These are phyloP conservation scores for Laupala kohalensis DNA, from an alignment of 1,140 invertebrate species.

Conservation along the genomic window DNA sequence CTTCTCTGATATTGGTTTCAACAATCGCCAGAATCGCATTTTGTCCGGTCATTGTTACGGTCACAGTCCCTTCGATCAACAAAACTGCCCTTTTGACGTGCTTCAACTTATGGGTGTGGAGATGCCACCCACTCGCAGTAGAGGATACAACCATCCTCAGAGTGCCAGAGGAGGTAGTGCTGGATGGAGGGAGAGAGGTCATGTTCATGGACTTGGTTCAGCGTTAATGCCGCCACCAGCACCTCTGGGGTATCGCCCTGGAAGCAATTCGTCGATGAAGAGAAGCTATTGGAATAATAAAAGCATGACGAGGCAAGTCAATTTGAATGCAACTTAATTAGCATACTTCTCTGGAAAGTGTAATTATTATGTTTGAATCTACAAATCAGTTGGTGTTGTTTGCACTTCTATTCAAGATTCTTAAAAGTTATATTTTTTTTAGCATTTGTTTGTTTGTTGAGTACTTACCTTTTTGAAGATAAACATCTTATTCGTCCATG, in stretches of 20 bases:
- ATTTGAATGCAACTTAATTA: not conserved
- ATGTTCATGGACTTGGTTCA: not conserved
- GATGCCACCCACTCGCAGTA: conserved; percentile 3
- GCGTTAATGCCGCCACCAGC: conserved; percentile 3
- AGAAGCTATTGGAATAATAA: conserved; percentile 9
- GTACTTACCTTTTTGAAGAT: too few relatives aligned
- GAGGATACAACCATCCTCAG: conserved; percentile 2
- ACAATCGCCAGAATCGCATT: conserved; percentile 4
- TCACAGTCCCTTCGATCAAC: conserved; percentile 2
- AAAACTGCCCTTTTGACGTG: not conserved
- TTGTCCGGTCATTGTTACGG: not conserved
- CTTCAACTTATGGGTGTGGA: conserved; percentile 4
- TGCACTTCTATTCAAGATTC: too few relatives aligned
- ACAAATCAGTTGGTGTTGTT: too few relatives aligned
- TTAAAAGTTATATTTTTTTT: too few relatives aligned
- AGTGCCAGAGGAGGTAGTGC: not conserved
- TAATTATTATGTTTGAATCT: too few relatives aligned
- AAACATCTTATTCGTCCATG: too few relatives aligned
- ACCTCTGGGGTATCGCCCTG: not conserved
- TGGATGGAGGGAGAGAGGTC: conserved; percentile 1
- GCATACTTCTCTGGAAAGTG: too few relatives aligned
- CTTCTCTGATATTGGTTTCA: not conserved
- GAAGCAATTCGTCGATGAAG: not conserved
- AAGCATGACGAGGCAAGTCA: not conserved
- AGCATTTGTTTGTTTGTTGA: too few relatives aligned